These are phyloP conservation scores for Megaceryle maxima DNA, from an alignment of 2,113 vertebrate species.

Conservation along the genomic window DNA sequence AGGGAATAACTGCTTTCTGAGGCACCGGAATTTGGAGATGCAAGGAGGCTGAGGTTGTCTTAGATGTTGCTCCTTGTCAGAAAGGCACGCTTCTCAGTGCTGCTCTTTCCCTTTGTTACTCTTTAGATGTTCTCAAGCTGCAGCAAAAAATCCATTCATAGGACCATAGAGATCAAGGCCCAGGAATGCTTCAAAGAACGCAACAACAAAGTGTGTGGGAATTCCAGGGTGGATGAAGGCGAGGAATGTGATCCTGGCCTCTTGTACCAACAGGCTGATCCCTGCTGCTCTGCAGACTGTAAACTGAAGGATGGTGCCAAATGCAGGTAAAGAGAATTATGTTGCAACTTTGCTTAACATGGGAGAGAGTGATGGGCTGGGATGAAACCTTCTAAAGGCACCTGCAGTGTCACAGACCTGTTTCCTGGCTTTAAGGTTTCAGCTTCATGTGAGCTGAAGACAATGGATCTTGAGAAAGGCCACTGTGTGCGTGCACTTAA, in stretches of 20 bases:
- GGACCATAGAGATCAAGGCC: slow-evolving; percentile 87
- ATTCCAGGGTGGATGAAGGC: slow-evolving; percentile 93
- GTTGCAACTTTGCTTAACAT: background rate
- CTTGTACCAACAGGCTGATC: slow-evolving; percentile 84
- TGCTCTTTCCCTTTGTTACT: background rate
- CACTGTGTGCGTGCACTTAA: background rate
- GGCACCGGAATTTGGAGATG: background rate
- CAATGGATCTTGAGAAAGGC: background rate
- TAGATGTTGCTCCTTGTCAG: background rate
- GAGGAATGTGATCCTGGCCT: slow-evolving; percentile 96
- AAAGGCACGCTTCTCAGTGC: background rate
- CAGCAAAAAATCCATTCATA: slow-evolving; percentile 92
- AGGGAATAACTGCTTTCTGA: background rate
- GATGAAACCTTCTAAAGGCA: background rate
- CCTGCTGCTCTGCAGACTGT: slow-evolving; percentile 86
- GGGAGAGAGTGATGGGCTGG: accelerated
- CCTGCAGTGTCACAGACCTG: background rate
- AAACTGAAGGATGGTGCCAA: slow-evolving; percentile 76
- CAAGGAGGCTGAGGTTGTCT: background rate
- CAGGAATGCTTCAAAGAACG: slow-evolving; percentile 89
- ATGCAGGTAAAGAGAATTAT: slow-evolving; percentile 85
- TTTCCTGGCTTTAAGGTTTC: background rate
- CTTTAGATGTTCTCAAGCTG: slow-evolving; percentile 93
- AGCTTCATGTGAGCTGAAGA: background rate
- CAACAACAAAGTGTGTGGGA: slow-evolving; percentile 95